These are phyloP conservation scores for Asobara japonica DNA, from an alignment of 1,140 invertebrate species.

Conservation along the genomic window DNA sequence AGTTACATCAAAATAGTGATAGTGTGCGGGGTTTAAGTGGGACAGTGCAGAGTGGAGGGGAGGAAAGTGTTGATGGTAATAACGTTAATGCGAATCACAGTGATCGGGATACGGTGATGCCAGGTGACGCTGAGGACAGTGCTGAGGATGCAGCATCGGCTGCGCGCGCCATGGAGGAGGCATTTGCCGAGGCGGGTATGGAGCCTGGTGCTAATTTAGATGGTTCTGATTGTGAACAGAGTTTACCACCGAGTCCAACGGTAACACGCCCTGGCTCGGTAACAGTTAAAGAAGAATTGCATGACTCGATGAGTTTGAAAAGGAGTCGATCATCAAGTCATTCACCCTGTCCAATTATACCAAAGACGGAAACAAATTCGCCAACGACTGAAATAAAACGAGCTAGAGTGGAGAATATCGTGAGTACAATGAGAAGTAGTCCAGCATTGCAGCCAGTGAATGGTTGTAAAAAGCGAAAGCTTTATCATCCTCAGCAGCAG, in stretches of 20 bases:
- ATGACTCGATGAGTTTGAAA: slow-evolving; percentile 69
- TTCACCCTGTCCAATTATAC: slow-evolving; percentile 60
- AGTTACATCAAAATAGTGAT: slow-evolving; percentile 59
- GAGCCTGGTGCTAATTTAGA: slow-evolving; percentile 73
- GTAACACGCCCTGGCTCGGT: slow-evolving; percentile 71
- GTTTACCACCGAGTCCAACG: slow-evolving; percentile 71
- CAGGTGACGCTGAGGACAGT: slow-evolving; percentile 72
- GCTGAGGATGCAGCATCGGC: slow-evolving; percentile 69
- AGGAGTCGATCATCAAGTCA: slow-evolving; percentile 56
- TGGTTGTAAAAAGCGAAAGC: slow-evolving; percentile 94
- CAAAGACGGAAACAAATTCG: slow-evolving; percentile 58
- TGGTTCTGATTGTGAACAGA: slow-evolving; percentile 74
- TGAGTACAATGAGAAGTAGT: slow-evolving; percentile 89
- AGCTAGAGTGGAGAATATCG: slow-evolving; percentile 93
- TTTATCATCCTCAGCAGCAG: slow-evolving; percentile 96
- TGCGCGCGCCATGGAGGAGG: slow-evolving; percentile 71
- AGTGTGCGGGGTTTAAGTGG: slow-evolving; percentile 61
- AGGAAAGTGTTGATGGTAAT: slow-evolving; percentile 63
- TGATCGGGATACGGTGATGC: slow-evolving; percentile 67
- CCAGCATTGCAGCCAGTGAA: slow-evolving; percentile 81
- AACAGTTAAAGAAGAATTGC: slow-evolving; percentile 71
- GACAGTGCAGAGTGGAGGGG: slow-evolving; percentile 63
- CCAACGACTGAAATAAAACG: slow-evolving; percentile 82
- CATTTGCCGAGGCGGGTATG: slow-evolving; percentile 68
- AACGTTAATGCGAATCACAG: slow-evolving; percentile 60